Conservation (phyloP, 2,113 vertebrate species). For the Sorex araneus region DNA sequence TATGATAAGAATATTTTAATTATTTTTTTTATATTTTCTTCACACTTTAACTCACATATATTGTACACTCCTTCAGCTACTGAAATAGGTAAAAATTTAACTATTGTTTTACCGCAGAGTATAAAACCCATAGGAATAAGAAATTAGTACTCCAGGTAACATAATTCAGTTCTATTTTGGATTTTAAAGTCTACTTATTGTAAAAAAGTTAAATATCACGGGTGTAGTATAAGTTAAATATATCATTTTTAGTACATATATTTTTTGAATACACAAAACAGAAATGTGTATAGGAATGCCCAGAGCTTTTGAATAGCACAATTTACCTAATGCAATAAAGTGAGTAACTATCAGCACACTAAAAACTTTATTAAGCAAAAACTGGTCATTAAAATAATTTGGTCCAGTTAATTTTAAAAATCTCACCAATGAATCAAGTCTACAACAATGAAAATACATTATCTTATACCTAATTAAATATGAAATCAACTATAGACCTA, state of each 20-base stretch:
- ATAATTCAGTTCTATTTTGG: slow-evolving; percentile 40
- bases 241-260: slow-evolving; percentile 29
- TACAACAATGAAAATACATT: slow-evolving; percentile 44
- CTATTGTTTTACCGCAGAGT: slow-evolving; percentile 8
- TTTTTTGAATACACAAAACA: slow-evolving; percentile 55
- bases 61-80: background rate
- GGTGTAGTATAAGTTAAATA: background rate
- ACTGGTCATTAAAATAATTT: background rate
- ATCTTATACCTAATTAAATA: slow-evolving; percentile 45
- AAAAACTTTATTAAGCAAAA: slow-evolving; percentile 53
- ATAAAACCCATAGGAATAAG: slow-evolving; percentile 28
- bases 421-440: slow-evolving; percentile 22
- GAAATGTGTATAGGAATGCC: slow-evolving; percentile 3
- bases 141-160: slow-evolving; percentile 24
- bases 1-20: background rate
- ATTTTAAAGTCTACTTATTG: slow-evolving; percentile 48
- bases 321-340: slow-evolving; percentile 54
- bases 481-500: slow-evolving; percentile 58
- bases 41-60: background rate
- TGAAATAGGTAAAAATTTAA: slow-evolving; percentile 48
- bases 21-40: background rate
- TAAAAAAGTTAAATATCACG: background rate
- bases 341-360: slow-evolving; percentile 10
- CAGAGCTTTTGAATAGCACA: slow-evolving; percentile 37
- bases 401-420: slow-evolving; percentile 36